These are phyloP conservation scores for Paedocypris sp. DNA, from an alignment of 2,113 vertebrate genomes.

Conservation along the genomic window DNA sequence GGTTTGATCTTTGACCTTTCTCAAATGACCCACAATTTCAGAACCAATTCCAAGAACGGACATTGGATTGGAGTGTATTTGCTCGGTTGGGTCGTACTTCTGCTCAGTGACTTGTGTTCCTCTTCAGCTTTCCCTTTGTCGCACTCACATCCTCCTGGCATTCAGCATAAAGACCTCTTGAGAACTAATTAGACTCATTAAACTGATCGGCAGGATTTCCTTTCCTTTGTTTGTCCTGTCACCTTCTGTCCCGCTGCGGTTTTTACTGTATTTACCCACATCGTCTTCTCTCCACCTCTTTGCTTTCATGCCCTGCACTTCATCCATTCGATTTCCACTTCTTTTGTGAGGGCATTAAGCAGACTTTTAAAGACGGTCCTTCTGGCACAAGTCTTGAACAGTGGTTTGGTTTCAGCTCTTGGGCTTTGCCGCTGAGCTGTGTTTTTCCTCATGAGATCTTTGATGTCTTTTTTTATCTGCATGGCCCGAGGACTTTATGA, in stretches of 20 bases:
- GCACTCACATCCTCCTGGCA: not conserved
- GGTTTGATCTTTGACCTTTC: too few species aligned
- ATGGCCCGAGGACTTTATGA: not conserved
- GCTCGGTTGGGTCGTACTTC: not conserved
- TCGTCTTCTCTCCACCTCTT: not conserved
- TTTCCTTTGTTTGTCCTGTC: conserved; percentile 29
- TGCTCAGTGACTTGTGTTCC: not conserved
- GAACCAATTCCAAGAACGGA: too few species aligned
- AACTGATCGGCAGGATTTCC: conserved; percentile 32
- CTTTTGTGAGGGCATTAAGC: not conserved
- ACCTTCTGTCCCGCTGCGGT: not conserved
- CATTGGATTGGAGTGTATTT: not conserved
- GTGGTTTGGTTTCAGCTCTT: not conserved
- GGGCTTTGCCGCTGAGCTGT: not conserved
- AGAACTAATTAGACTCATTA: conserved; percentile 37
- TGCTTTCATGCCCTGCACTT: conserved; percentile 2
- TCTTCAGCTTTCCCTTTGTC: not conserved
- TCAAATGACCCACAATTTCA: too few species aligned
- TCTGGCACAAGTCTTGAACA: not conserved
- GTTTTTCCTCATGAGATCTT: conserved; percentile 4
- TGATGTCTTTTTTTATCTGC: conserved; percentile 15
- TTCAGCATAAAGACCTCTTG: not conserved
- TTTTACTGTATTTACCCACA: conserved; percentile 5
- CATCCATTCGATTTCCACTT: not conserved
- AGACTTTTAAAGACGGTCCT: too few species aligned